Base-by-base conservation (phyloP, 1,140 invertebrate genomes). In the Drosophila pseudoobscura region DNA sequence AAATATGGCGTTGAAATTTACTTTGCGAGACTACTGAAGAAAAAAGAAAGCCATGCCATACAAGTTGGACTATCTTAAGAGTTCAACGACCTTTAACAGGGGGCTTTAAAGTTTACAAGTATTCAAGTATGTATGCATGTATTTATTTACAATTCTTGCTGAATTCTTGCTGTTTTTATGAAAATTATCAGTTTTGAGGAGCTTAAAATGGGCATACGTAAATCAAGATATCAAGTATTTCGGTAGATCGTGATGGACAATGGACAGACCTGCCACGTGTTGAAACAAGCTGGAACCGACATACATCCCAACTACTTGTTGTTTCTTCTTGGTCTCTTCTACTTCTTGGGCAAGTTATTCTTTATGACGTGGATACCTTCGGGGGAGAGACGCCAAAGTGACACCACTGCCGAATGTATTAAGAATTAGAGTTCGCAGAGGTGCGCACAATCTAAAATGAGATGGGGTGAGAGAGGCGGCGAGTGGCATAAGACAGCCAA, bases 191-290 rank as follows among this genome's bases (percentile, higher is more conserved):
- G 11, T 39, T 13, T 4, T 39, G 35, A 39, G 35, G 13, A 39
- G 35, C 11, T 39, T 13, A 39, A 39, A 39, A 13, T 39, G 1
- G 4, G 5, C 35, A 39, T 13, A 13, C 11, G 0, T 4, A 13
- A 39, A 13, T 3, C 35, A 39, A 13, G 35, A 13, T 0, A 39
- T 39, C 35, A 3, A 13, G 13, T 13, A 13, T 2, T 11, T 39
- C 35, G 11, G 11, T 3, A 13, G 35, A 39, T 39, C 11, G 11
- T 39, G 29, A 35, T 35, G 26, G 26, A 60, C 72, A 44, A 45
- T 62, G 43, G 68, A 44, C 57, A 39, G 66, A 50, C 68, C 22
- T 73, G 83, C 83, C 83, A 87, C 83, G 83, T 87, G 83, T 84
- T 84, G 80, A 78, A 61, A 60, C 63, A 53, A 55, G 46, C 59